These are phyloP conservation scores for Leuciscus waleckii DNA, from an alignment of 2,797 vertebrate species.

Conservation along the genomic window DNA sequence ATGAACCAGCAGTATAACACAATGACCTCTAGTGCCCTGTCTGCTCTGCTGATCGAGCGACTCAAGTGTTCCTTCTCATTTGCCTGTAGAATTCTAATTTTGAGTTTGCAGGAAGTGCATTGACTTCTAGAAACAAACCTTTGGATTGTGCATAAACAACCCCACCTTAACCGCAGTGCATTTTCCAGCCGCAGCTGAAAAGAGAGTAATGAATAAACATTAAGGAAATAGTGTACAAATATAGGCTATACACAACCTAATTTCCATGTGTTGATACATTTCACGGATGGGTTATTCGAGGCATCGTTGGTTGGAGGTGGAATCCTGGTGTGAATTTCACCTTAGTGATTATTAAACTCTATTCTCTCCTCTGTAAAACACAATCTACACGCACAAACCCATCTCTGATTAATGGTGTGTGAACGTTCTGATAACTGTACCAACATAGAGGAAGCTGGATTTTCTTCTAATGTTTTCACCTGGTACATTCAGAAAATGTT, in stretches of 20 bases:
- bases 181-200: slow-evolving; percentile 40
- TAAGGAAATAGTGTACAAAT: slow-evolving; percentile 51
- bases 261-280: slow-evolving; percentile 55
- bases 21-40: slow-evolving; percentile 35
- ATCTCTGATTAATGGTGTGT: slow-evolving; percentile 45
- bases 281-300: slow-evolving; percentile 49
- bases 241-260: slow-evolving; percentile 47
- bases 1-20: slow-evolving; percentile 44
- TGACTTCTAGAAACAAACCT: slow-evolving; percentile 39
- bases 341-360: slow-evolving; percentile 49
- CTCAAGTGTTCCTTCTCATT: slow-evolving; percentile 49
- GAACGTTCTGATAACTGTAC: not conserved
- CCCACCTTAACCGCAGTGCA: slow-evolving; percentile 29
- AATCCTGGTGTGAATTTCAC: slow-evolving; percentile 51
- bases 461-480: not conserved
- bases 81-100: slow-evolving; percentile 49
- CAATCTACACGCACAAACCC: slow-evolving; percentile 63
- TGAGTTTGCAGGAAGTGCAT: slow-evolving; percentile 63
- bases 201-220: slow-evolving; percentile 52
- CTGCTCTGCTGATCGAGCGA: slow-evolving; percentile 44
- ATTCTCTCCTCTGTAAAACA: slow-evolving; percentile 30
- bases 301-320: slow-evolving; percentile 10
- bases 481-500: not conserved
- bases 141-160: slow-evolving; percentile 35
- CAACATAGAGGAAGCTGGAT: not conserved